A percentile compares a stretch with the other conserved stretches of the same genome.
Evolutionary conservation across 2,113 vertebrate genomes (phyloP).

Genomic region (Semicossyphus pulcher): DNA sequence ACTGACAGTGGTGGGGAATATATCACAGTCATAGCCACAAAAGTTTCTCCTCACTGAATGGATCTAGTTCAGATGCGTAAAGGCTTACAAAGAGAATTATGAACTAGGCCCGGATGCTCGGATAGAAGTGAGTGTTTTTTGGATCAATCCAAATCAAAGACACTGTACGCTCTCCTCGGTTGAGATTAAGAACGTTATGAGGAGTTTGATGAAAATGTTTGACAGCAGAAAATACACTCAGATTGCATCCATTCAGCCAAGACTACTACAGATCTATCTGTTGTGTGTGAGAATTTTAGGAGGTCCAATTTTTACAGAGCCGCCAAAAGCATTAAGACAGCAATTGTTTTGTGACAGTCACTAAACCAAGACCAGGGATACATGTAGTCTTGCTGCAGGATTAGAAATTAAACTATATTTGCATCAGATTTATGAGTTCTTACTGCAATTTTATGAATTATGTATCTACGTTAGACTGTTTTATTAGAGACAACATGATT

Average conservation of each 20-base stretch:
- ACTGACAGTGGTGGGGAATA: slow-evolving; percentile 69
- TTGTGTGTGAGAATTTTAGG: slow-evolving; percentile 66
- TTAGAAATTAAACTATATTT: slow-evolving; percentile 31
- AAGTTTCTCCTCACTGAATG: slow-evolving; percentile 67
- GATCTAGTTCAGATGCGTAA: slow-evolving; percentile 62
- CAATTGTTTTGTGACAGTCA: slow-evolving; percentile 57
- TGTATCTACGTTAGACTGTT: not conserved
- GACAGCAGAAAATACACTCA: slow-evolving; percentile 45
- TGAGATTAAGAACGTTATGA: slow-evolving; percentile 66
- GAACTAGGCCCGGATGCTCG: slow-evolving; percentile 39
- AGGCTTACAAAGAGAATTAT: slow-evolving; percentile 72
- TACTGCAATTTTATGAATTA: not conserved
- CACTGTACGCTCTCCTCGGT: slow-evolving; percentile 41
- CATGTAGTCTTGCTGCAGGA: slow-evolving; percentile 51
- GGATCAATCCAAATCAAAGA: slow-evolving; percentile 72
- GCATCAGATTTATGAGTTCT: slow-evolving; percentile 3
- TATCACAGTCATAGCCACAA: slow-evolving; percentile 64
- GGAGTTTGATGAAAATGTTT: slow-evolving; percentile 67
- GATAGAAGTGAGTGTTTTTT: slow-evolving; percentile 68
- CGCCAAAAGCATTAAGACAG: slow-evolving; percentile 67
- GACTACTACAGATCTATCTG: slow-evolving; percentile 76
- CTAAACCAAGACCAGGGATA: slow-evolving; percentile 47
- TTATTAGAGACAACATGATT: not conserved
- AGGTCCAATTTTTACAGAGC: slow-evolving; percentile 72
- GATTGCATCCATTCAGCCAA: slow-evolving; percentile 68